These are phyloP conservation scores for Cartodere bifasciata DNA, from an alignment of 2,888 invertebrate species.

Conservation along the genomic window DNA sequence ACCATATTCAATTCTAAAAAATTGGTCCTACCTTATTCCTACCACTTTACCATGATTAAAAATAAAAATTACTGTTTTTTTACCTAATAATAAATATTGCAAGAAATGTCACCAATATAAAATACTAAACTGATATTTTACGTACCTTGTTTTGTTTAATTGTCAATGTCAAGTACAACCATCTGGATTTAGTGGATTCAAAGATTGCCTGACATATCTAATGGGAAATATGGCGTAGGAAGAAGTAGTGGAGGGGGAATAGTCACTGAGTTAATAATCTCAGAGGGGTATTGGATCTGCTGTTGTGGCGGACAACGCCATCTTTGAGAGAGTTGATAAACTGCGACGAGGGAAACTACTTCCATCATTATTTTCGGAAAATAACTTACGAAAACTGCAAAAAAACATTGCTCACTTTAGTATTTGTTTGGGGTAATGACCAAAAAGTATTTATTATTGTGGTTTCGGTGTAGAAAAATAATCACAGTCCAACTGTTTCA, in stretches of 20 bases:
- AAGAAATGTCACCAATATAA: too few species aligned
- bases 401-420: too few species aligned
- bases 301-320: conserved; percentile 43
- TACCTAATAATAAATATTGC: too few species aligned
- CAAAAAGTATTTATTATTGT: too few species aligned
- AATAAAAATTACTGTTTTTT: neutral
- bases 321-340: conserved; percentile 66
- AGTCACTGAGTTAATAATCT: too few species aligned
- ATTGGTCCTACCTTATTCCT: neutral
- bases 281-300: conserved; percentile 31
- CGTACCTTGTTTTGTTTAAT: neutral
- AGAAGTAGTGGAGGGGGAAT: too few species aligned
- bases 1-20: too few species aligned
- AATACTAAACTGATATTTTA: neutral
- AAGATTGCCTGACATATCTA: conserved; percentile 1
- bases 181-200: neutral
- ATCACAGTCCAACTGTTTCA: too few species aligned
- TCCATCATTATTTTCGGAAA: conserved; percentile 60
- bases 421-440: too few species aligned
- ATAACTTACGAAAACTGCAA: conserved; percentile 78
- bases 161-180: neutral
- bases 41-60: neutral
- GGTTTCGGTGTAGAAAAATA: too few species aligned
- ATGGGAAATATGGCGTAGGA: neutral
- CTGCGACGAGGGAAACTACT: conserved; percentile 70